A percentile compares a stretch with the other conserved stretches of the same genome.
Conservation (phyloP, 2,113 vertebrate species). For the Orthonyx spaldingii region DNA sequence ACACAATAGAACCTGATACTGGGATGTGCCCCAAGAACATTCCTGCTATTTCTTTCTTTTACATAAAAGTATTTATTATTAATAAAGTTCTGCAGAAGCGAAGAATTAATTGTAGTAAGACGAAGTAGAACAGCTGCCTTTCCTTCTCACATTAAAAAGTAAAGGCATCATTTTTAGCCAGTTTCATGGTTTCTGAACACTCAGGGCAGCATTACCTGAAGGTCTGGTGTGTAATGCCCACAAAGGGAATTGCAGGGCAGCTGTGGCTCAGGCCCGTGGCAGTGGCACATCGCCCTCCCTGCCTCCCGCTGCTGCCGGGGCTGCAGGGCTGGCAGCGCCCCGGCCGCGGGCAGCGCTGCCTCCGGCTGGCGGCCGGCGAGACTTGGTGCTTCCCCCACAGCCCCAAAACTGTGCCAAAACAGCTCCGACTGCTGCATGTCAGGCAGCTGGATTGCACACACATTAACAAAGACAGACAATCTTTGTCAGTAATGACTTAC, state of each 20-base stretch:
- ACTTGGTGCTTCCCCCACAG: not conserved
- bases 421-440: not conserved
- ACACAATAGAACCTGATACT: not conserved
- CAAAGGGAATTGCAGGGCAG: not conserved
- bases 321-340: too few species aligned
- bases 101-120: not conserved
- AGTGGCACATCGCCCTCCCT: not conserved
- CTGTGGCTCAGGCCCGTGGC: rapidly evolving
- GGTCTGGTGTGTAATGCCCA: not conserved
- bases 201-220: not conserved
- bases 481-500: not conserved
- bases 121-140: not conserved
- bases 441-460: not conserved
- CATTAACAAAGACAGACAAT: not conserved
- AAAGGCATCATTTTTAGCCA: not conserved
- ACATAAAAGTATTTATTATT: not conserved
- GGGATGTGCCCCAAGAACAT: not conserved
- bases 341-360: not conserved
- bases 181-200: not conserved
- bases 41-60: not conserved
- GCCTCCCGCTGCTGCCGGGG: rapidly evolving
- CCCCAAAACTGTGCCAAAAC: not conserved
- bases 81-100: not conserved
- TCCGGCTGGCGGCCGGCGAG: not conserved
- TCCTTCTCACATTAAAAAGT: not conserved